Conservation (phyloP, 37 sponge, comb jelly and placozoan species). For the Halichondria panicea region DNA sequence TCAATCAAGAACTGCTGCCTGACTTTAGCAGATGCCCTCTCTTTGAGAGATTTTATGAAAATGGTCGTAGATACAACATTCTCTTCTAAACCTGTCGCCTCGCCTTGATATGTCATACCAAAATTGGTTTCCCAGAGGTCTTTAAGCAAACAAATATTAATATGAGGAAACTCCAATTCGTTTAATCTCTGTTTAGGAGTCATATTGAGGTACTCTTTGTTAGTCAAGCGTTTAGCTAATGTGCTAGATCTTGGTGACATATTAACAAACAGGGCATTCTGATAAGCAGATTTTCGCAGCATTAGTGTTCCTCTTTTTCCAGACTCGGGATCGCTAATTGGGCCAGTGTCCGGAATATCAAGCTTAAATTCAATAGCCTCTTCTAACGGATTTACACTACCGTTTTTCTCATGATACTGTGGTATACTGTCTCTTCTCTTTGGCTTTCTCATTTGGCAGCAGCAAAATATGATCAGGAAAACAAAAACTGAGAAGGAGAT, state of each 20-base stretch:
- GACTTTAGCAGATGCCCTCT: slow-evolving; percentile 29
- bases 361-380: neutral
- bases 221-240: neutral
- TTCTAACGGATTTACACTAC: neutral
- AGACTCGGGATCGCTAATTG: neutral
- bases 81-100: slow-evolving; percentile 40
- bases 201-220: slow-evolving; percentile 8
- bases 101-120: slow-evolving; percentile 50
- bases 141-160: slow-evolving; percentile 42
- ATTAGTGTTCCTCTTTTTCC: slow-evolving; percentile 12
- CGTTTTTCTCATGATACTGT: neutral
- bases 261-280: slow-evolving; percentile 18
- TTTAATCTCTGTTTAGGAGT: slow-evolving; percentile 46
- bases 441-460: neutral
- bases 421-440: neutral
- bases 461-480: neutral
- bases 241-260: slow-evolving; percentile 17
- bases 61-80: slow-evolving; percentile 52
- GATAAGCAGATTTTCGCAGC: neutral
- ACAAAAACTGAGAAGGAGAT: neutral
- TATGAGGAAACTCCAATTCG: slow-evolving; percentile 48
- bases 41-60: slow-evolving; percentile 46
- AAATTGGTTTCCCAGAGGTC: slow-evolving; percentile 64
- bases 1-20: slow-evolving; percentile 48
- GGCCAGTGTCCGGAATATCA: neutral